Conservation (phyloP, 2,113 vertebrate species). For the Fulmarus glacialis region DNA sequence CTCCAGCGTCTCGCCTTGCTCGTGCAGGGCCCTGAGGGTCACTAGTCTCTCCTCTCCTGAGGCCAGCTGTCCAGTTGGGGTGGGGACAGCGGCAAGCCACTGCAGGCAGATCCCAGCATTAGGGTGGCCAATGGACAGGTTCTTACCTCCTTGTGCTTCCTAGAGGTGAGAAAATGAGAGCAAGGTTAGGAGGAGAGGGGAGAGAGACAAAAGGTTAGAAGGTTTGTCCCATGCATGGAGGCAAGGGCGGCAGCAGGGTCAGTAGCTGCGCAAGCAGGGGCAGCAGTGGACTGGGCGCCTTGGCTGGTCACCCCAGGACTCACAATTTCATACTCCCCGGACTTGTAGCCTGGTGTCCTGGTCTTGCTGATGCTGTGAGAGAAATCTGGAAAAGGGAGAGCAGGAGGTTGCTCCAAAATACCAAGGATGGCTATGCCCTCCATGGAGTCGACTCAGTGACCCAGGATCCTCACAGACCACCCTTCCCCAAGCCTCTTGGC, state of each 20-base stretch:
- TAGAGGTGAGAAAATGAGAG: not conserved
- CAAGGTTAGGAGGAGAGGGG: not conserved
- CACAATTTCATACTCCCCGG: constrained; percentile 89
- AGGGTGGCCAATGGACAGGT: not conserved
- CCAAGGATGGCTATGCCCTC: not conserved
- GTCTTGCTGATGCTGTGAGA: constrained; percentile 89
- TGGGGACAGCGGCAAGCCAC: not conserved
- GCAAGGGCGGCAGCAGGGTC: not conserved
- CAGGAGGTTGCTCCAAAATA: not conserved
- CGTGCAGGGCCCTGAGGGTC: constrained; percentile 85
- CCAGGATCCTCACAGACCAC: not conserved
- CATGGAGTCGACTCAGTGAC: not conserved
- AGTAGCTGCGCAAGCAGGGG: not conserved
- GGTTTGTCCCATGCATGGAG: not conserved
- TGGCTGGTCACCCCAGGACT: not conserved
- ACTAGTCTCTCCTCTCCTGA: constrained; percentile 87
- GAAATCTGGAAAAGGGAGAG: constrained; percentile 9
- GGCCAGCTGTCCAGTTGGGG: constrained; percentile 80
- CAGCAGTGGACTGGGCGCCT: not conserved
- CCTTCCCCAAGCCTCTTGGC: not conserved
- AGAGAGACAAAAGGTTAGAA: not conserved
- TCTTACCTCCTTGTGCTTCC: not conserved
- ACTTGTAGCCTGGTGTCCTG: constrained; percentile 89
- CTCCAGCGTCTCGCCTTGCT: constrained; percentile 77
- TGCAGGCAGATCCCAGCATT: constrained; percentile 81